Conservation (phyloP, 2,888 invertebrate species). For the Phortica magna region DNA sequence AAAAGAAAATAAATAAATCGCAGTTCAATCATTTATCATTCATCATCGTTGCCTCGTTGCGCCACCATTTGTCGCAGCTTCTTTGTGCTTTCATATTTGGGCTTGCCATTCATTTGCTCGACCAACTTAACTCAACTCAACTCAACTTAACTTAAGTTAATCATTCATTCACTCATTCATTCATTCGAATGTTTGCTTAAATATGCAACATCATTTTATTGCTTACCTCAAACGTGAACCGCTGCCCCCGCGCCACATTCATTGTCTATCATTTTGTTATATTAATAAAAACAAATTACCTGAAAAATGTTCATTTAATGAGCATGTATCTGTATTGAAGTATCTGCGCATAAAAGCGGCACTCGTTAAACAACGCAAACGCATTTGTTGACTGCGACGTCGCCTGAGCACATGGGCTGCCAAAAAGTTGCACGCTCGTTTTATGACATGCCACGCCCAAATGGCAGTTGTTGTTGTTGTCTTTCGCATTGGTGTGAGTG, state of each 20-base stretch:
- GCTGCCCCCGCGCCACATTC: background rate
- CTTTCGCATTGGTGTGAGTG: too few species aligned
- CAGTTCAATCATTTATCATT: background rate
- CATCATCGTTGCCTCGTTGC: background rate
- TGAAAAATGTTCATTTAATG: too few species aligned
- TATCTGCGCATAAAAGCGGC: too few species aligned
- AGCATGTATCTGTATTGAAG: too few species aligned
- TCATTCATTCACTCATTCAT: constrained; percentile 8
- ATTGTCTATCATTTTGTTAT: too few species aligned
- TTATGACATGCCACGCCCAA: too few species aligned
- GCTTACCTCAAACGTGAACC: constrained; percentile 43
- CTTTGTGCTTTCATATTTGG: background rate
- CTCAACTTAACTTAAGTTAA: background rate
- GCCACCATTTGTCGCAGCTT: background rate
- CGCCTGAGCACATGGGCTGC: too few species aligned
- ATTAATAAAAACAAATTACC: too few species aligned
- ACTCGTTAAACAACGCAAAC: too few species aligned
- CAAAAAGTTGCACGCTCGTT: too few species aligned
- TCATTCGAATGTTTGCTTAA: constrained; percentile 6
- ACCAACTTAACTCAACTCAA: constrained; percentile 5
- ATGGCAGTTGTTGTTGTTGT: too few species aligned
- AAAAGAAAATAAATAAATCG: background rate
- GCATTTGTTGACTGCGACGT: too few species aligned
- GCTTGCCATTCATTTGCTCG: background rate
- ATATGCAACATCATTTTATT: constrained; percentile 43